These are phyloP conservation scores for Lathamus discolor DNA, from an alignment of 2,113 vertebrate species.

Conservation along the genomic window DNA sequence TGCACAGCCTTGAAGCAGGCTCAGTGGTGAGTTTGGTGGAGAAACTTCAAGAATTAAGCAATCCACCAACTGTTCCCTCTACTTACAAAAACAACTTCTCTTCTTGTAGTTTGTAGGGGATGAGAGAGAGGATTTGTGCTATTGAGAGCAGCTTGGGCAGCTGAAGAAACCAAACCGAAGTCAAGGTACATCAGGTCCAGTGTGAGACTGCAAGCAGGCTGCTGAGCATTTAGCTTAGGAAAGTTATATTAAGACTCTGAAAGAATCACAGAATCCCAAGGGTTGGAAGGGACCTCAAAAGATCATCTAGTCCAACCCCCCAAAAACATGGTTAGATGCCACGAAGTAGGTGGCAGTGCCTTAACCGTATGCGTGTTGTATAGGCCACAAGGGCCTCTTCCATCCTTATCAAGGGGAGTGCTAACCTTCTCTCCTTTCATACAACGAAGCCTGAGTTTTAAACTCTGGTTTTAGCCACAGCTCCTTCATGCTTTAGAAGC, in stretches of 20 bases:
- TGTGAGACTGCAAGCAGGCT: neutral
- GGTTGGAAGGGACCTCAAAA: too few species aligned
- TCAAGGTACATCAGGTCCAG: neutral
- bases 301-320: too few species aligned
- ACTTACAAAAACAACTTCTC: neutral
- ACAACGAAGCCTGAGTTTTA: neutral
- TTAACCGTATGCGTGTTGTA: too few species aligned
- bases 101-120: neutral
- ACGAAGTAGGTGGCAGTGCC: too few species aligned
- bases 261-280: too few species aligned
- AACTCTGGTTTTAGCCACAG: neutral
- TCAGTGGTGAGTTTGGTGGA: neutral
- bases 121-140: neutral
- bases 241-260: neutral
- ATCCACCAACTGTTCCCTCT: neutral
- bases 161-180: neutral
- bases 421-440: too few species aligned
- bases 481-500: neutral
- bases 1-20: accelerated
- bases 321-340: too few species aligned
- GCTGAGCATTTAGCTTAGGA: neutral
- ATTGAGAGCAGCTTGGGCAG: neutral
- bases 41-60: neutral
- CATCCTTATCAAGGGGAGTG: too few species aligned
- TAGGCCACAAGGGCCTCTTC: too few species aligned